phyloP scores from a whole-genome alignment of 2,797 vertebrate genomes.

The Lerista edwardsae region DNA sequence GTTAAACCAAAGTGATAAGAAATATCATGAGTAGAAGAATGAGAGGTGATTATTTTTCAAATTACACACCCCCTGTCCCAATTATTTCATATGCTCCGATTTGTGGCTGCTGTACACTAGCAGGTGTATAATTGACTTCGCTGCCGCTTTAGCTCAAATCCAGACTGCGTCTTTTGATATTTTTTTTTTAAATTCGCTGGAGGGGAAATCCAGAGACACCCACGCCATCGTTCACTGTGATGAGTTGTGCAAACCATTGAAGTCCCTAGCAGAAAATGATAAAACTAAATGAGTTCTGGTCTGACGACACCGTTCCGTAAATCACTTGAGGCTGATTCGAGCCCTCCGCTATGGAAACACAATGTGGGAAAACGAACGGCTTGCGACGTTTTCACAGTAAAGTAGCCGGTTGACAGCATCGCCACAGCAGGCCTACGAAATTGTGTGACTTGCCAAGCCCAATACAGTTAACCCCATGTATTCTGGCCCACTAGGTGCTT shows the following conservation, averaged over 20 bases:
- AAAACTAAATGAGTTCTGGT: constrained; percentile 62
- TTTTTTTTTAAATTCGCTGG: constrained; percentile 34
- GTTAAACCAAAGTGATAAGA: not conserved
- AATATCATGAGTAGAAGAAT: not conserved
- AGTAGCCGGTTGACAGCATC: not conserved
- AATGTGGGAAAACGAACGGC: not conserved
- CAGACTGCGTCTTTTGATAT: constrained; percentile 41
- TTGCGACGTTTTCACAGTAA: not conserved
- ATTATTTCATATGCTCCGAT: constrained; percentile 27
- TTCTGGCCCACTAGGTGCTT: no score
- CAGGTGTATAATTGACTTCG: not conserved
- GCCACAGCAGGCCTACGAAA: constrained; percentile 4
- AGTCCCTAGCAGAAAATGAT: constrained; percentile 41
- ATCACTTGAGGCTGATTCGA: constrained; percentile 40
- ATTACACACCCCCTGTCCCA: not conserved
- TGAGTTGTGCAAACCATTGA: constrained; percentile 49
- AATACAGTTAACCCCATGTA: no score
- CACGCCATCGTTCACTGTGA: constrained; percentile 55
- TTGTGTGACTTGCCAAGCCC: not conserved
- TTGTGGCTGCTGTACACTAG: constrained; percentile 18
- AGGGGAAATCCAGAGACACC: constrained; percentile 56
- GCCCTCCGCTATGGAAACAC: constrained; percentile 36
- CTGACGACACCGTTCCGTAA: constrained; percentile 42
- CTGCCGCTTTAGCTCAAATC: constrained; percentile 35
- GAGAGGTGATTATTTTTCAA: constrained; percentile 19